phyloP scores from a whole-genome alignment of 2,113 vertebrate species.

The Nesoenas mayeri region DNA sequence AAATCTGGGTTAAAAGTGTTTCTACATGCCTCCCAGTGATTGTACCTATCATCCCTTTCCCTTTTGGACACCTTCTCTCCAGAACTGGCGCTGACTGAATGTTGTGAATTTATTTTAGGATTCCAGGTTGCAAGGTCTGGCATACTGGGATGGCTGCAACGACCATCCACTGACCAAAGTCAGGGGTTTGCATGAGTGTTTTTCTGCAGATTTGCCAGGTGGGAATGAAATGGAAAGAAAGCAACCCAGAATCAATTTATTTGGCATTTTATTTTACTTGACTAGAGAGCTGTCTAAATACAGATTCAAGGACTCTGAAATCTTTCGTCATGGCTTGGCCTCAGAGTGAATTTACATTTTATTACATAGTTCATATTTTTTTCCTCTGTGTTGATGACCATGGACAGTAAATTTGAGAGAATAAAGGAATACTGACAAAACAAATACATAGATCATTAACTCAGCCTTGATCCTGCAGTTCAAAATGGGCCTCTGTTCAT shows the following conservation, averaged over 20 bases:
- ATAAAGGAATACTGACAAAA: neutral
- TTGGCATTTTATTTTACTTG: neutral
- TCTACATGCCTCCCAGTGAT: rapidly evolving
- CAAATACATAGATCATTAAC: neutral
- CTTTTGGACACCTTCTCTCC: neutral
- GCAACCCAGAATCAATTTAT: neutral
- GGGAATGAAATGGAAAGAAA: neutral
- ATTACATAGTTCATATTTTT: neutral
- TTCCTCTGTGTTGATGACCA: neutral
- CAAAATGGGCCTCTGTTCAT: neutral
- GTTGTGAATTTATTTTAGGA: neutral
- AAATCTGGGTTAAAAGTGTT: neutral
- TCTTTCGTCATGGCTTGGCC: neutral
- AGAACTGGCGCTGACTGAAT: neutral
- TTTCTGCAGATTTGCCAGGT: neutral
- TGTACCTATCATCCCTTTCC: neutral
- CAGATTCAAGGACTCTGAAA: neutral
- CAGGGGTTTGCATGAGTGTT: rapidly evolving
- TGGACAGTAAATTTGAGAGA: neutral
- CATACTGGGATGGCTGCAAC: neutral
- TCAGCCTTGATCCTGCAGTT: neutral
- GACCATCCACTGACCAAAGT: neutral
- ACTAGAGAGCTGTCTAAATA: neutral
- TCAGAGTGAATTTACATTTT: conserved; percentile 22
- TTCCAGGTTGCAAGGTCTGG: neutral